Conservation (phyloP, 1,140 invertebrate genomes). For the Andrena cerasifolii region DNA sequence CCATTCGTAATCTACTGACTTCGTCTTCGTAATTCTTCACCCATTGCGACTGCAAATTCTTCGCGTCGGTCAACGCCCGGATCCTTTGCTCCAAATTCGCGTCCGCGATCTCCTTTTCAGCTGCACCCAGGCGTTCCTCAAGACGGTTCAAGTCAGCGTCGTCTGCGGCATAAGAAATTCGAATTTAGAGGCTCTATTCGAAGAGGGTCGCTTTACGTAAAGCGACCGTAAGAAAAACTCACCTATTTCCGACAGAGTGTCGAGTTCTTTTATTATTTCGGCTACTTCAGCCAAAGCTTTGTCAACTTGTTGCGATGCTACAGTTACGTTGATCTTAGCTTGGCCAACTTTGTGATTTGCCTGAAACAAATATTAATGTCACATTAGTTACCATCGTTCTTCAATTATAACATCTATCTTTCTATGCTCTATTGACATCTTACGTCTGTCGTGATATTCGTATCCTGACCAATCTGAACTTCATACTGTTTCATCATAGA, state of each 20-base stretch:
- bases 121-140: constrained; percentile 88
- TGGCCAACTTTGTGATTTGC: constrained; percentile 91
- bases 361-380: constrained; percentile 73
- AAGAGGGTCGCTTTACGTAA: constrained; percentile 1
- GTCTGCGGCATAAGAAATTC: constrained; percentile 79
- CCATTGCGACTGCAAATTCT: constrained; percentile 89
- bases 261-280: constrained; percentile 90
- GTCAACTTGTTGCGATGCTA: constrained; percentile 90
- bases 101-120: constrained; percentile 88
- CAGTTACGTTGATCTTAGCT: constrained; percentile 91
- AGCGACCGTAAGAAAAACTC: constrained; percentile 58
- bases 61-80: constrained; percentile 87
- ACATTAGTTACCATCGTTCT: background rate
- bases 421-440: constrained; percentile 74
- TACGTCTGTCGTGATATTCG: constrained; percentile 88
- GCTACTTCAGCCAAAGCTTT: constrained; percentile 91
- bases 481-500: constrained; percentile 88
- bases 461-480: constrained; percentile 88
- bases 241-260: constrained; percentile 90
- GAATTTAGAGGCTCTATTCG: background rate
- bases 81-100: constrained; percentile 91
- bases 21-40: constrained; percentile 93
- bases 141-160: constrained; percentile 87
- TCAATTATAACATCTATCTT: background rate
- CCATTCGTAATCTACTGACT: constrained; percentile 86